Conservation (phyloP, 2,797 vertebrate species). For the Orientallactaga sibirica region DNA sequence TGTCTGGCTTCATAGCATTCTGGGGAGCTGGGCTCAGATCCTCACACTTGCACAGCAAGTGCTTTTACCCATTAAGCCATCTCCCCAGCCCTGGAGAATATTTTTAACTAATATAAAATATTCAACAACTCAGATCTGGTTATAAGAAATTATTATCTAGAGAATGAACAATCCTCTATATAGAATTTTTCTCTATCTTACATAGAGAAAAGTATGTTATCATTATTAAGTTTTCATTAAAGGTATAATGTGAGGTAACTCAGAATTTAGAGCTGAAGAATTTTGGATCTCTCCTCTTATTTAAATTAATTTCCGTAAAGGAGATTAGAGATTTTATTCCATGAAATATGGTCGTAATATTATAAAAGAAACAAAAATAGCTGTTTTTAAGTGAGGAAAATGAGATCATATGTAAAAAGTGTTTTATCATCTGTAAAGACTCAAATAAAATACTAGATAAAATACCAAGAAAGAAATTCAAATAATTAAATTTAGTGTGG, state of each 20-base stretch:
- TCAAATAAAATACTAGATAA: conserved; percentile 27
- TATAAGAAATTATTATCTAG: conserved; percentile 66
- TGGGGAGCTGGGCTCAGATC: no score
- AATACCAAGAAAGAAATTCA: conserved; percentile 37
- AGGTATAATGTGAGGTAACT: conserved; percentile 21
- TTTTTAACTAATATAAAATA: conserved; percentile 24
- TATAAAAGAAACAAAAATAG: conserved; percentile 36
- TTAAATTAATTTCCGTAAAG: conserved; percentile 40
- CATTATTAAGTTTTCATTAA: conserved; percentile 16
- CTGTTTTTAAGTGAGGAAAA: conserved; percentile 50
- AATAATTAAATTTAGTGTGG: conserved; percentile 18
- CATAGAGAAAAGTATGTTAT: conserved; percentile 39
- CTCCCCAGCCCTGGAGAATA: conserved; percentile 2
- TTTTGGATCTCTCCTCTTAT: conserved; percentile 12
- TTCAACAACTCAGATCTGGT: conserved; percentile 3
- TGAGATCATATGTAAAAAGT: conserved; percentile 52
- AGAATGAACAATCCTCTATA: conserved; percentile 65
- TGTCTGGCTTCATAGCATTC: no score
- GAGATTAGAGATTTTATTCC: background rate
- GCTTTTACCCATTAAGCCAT: no score
- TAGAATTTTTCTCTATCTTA: conserved; percentile 47
- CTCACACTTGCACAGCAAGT: no score
- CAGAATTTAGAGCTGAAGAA: conserved; percentile 20
- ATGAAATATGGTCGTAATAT: conserved; percentile 46
- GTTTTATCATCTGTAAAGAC: background rate